phyloP scores from a whole-genome alignment of 1,140 invertebrate species.

The Camponotus floridanus region DNA sequence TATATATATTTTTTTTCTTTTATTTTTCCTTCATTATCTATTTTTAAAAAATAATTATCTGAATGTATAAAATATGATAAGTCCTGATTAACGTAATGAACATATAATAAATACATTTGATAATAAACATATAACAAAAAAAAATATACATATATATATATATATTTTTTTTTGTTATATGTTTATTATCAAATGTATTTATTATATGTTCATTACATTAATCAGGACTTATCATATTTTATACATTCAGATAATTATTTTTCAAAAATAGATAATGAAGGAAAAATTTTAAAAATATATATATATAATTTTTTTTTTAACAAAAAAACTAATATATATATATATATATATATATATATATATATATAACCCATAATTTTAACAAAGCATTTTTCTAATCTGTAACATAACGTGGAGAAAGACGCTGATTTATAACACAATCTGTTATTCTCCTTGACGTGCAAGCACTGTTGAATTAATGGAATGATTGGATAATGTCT shows the following conservation, averaged over 20 bases:
- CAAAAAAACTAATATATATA: not conserved
- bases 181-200: too few relatives aligned
- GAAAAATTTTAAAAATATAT: not conserved
- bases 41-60: too few relatives aligned
- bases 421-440: not conserved
- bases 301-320: too few relatives aligned
- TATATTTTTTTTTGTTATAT: not conserved
- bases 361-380: not conserved
- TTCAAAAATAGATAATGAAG: not conserved
- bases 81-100: too few relatives aligned
- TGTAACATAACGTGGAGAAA: not conserved
- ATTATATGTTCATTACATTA: too few relatives aligned
- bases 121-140: not conserved
- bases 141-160: not conserved
- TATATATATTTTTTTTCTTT: not conserved
- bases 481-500: slow-evolving; percentile 27
- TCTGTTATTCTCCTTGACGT: not conserved
- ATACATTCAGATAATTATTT: too few relatives aligned
- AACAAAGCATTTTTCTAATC: not conserved
- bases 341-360: not conserved
- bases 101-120: too few relatives aligned
- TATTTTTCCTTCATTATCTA: not conserved
- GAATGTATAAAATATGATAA: too few relatives aligned
- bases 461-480: slow-evolving; percentile 6
- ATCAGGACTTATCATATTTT: too few relatives aligned